Conservation (phyloP, 2,888 invertebrate genomes). For the Leptinotarsa tumamoca region DNA sequence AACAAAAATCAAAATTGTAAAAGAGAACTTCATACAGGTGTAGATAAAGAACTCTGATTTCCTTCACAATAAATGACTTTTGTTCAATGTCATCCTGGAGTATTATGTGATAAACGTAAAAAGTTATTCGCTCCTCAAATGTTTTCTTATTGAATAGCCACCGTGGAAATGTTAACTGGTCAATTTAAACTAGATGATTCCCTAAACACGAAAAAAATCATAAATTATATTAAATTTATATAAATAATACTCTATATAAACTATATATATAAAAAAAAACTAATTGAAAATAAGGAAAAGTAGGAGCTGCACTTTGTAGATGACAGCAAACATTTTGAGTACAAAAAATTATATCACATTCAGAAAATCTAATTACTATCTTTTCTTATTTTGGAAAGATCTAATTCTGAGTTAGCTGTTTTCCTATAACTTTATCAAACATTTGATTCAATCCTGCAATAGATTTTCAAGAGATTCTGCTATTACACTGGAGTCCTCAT, state of each 20-base stretch:
- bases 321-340: background rate
- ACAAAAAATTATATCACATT: conserved; percentile 5
- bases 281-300: background rate
- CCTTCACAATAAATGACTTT: too few relatives aligned
- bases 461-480: conserved; percentile 44
- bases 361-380: background rate
- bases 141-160: too few relatives aligned
- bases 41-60: too few relatives aligned
- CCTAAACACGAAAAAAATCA: background rate
- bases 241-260: conserved; percentile 2
- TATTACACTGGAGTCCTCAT: conserved; percentile 38
- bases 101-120: too few relatives aligned
- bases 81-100: too few relatives aligned
- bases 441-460: conserved; percentile 35
- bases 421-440: background rate
- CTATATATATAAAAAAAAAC: background rate
- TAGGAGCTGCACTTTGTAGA: background rate
- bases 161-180: too few relatives aligned
- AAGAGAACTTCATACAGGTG: too few relatives aligned
- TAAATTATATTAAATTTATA: background rate
- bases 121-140: too few relatives aligned
- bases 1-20: too few relatives aligned
- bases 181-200: background rate
- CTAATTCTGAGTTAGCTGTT: background rate
- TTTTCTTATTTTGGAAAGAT: background rate